Evolutionary conservation across 2,113 vertebrate species (phyloP).

Genomic region (Burhinus bistriatus): DNA sequence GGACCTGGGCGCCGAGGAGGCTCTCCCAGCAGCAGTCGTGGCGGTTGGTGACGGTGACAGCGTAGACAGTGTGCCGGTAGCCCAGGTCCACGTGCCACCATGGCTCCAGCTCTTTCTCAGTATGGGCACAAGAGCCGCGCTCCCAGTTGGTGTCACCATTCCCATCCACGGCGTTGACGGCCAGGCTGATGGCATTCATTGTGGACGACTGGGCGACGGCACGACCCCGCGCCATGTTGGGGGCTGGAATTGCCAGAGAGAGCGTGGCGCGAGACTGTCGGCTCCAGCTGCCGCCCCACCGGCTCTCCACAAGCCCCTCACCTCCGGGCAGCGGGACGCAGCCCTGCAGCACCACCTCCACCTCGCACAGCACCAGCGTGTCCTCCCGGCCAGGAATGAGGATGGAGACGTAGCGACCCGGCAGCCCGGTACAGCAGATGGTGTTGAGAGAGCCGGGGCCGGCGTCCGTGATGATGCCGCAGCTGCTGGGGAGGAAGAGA

Average conservation of each 20-base stretch:
- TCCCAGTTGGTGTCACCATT: background rate
- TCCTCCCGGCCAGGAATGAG: background rate
- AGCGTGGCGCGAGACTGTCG: accelerated
- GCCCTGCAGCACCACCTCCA: background rate
- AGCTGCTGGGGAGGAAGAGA: background rate
- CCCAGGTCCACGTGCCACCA: background rate
- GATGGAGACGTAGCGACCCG: background rate
- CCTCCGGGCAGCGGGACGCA: background rate
- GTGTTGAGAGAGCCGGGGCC: background rate
- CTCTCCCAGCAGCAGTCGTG: background rate
- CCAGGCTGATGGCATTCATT: accelerated
- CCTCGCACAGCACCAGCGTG: background rate
- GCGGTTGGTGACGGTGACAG: background rate
- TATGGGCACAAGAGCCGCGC: background rate
- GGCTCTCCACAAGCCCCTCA: background rate
- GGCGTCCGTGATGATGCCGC: background rate
- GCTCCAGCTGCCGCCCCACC: accelerated
- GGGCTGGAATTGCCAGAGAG: background rate
- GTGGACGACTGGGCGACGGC: background rate
- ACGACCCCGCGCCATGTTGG: background rate
- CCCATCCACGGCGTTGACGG: background rate
- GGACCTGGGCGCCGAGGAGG: background rate
- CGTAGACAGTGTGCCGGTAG: background rate
- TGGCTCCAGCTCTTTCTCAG: background rate
- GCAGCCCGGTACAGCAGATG: background rate